Conservation (phyloP, 2,888 invertebrate genomes). For the Trilocha varians region DNA sequence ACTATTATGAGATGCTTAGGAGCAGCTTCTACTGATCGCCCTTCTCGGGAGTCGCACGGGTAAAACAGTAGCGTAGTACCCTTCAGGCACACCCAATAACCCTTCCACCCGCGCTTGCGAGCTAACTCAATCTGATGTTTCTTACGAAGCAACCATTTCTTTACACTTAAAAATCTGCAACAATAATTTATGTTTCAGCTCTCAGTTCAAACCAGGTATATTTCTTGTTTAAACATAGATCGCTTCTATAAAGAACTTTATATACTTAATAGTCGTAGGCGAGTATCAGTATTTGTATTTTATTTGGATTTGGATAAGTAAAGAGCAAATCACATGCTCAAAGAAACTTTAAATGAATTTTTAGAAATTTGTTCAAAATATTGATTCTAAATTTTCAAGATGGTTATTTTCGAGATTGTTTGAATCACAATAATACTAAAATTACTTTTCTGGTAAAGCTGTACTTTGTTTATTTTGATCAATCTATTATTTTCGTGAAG, state of each 20-base stretch:
- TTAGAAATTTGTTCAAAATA: too few relatives aligned
- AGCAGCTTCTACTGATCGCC: constrained; percentile 91
- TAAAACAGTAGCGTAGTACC: constrained; percentile 97
- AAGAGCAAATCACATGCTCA: constrained; percentile 28
- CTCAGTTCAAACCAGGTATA: too few relatives aligned
- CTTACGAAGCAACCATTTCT: constrained; percentile 97
- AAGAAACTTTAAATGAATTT: not conserved
- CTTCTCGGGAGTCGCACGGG: constrained; percentile 94
- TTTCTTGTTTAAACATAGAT: too few relatives aligned
- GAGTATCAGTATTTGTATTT: not conserved
- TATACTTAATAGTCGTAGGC: not conserved
- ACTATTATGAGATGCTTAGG: constrained; percentile 97
- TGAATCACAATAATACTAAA: too few relatives aligned
- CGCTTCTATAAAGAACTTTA: too few relatives aligned
- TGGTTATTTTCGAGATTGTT: too few relatives aligned
- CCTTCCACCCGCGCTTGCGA: constrained; percentile 97
- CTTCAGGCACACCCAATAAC: constrained; percentile 98
- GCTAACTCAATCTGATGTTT: constrained; percentile 97
- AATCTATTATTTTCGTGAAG: too few relatives aligned
- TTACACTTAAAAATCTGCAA: constrained; percentile 93
- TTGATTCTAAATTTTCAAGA: too few relatives aligned
- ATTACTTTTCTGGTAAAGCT: too few relatives aligned
- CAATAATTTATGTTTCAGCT: too few relatives aligned
- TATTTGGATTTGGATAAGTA: constrained; percentile 16
- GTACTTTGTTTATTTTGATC: too few relatives aligned